phyloP scores from a whole-genome alignment of 2,113 vertebrate genomes.

The Notechis scutatus region DNA sequence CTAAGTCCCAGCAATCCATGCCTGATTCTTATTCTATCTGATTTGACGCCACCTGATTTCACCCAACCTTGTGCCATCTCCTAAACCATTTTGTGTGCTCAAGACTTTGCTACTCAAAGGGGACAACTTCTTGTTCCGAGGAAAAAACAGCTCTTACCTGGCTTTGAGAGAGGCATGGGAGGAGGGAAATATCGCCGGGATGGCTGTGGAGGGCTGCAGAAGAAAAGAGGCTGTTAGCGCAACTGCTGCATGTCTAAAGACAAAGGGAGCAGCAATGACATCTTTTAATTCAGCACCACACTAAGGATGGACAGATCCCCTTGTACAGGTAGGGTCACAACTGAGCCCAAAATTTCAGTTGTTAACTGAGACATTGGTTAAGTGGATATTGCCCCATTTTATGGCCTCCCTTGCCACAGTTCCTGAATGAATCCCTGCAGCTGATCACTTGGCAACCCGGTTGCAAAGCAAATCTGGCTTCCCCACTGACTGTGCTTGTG shows the following conservation, averaged over 20 bases:
- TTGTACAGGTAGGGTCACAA: background rate
- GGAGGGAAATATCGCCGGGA: slow-evolving; percentile 92
- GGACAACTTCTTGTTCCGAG: background rate
- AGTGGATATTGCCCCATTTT: background rate
- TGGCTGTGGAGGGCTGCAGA: slow-evolving; percentile 81
- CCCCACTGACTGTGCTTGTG: too few species aligned
- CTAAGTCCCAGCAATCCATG: background rate
- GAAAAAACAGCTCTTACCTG: slow-evolving; percentile 73
- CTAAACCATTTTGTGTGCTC: background rate
- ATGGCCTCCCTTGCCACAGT: background rate
- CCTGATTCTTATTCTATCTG: background rate
- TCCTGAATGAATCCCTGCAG: background rate
- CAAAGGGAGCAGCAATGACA: too few species aligned
- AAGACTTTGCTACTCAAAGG: background rate
- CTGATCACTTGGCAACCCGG: too few species aligned
- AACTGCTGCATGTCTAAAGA: background rate
- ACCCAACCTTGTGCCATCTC: background rate
- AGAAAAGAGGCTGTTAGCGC: slow-evolving; percentile 34
- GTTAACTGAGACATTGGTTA: background rate
- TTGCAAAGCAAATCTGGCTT: background rate
- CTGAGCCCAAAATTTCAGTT: background rate
- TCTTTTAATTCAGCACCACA: too few species aligned
- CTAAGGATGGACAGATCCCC: background rate
- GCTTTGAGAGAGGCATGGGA: slow-evolving; percentile 96
- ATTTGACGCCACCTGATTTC: background rate